Conservation (phyloP, 2,888 invertebrate species). For the Scaptodrosophila latifasciaeformis region DNA sequence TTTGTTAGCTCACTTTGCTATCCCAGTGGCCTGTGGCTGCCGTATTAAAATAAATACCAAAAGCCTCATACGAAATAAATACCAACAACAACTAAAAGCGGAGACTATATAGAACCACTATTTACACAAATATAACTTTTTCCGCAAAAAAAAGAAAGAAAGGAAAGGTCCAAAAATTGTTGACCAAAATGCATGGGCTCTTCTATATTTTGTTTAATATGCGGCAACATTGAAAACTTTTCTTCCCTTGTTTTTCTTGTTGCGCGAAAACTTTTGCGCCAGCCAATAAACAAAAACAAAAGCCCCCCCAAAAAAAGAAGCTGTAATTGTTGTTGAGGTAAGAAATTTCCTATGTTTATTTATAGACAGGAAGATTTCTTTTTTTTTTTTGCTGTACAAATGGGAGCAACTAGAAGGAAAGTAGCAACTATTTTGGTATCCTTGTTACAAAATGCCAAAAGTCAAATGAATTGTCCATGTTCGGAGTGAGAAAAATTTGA, state of each 20-base stretch:
- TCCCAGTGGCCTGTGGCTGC: neutral
- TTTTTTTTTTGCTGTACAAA: too few species aligned
- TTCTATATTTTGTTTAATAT: slow-evolving; percentile 51
- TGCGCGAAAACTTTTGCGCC: slow-evolving; percentile 44
- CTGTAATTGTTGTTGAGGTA: slow-evolving; percentile 65
- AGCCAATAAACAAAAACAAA: slow-evolving; percentile 28
- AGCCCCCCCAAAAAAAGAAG: slow-evolving; percentile 20
- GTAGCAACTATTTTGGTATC: too few species aligned
- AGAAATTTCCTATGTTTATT: slow-evolving; percentile 51
- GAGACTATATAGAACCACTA: slow-evolving; percentile 26
- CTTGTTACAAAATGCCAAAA: too few species aligned
- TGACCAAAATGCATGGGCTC: slow-evolving; percentile 36
- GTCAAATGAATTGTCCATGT: too few species aligned
- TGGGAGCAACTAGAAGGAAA: too few species aligned
- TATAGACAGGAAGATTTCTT: too few species aligned
- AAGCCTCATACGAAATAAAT: slow-evolving; percentile 22
- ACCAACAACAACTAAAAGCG: slow-evolving; percentile 23
- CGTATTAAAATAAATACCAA: slow-evolving; percentile 52
- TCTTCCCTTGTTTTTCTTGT: slow-evolving; percentile 21
- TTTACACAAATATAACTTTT: slow-evolving; percentile 45
- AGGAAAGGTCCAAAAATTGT: slow-evolving; percentile 32
- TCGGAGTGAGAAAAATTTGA: too few species aligned
- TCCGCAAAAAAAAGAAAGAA: slow-evolving; percentile 34
- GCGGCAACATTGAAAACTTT: slow-evolving; percentile 59
- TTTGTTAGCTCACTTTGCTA: slow-evolving; percentile 40